Percentiles rank a stretch among this genome's conserved stretches.
Evolutionary conservation across 2,113 vertebrate species (phyloP).

Genomic region (Oxyruncus cristatus): DNA sequence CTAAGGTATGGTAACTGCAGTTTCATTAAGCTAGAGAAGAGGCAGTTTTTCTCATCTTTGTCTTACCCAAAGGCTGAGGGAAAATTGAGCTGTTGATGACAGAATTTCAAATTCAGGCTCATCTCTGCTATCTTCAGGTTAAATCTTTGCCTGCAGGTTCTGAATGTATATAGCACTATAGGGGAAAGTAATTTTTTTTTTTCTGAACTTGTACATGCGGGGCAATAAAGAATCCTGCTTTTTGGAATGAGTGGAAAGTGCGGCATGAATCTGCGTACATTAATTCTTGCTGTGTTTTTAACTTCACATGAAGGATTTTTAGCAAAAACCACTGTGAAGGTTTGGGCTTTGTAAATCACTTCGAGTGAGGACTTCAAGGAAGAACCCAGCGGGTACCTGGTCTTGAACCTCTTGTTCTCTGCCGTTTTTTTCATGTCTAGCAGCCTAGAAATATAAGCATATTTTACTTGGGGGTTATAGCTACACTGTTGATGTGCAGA

Average conservation of each 20-base stretch:
- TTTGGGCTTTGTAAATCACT: not conserved
- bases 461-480: not conserved
- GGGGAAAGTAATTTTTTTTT: not conserved
- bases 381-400: not conserved
- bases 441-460: not conserved
- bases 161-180: not conserved
- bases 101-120: not conserved
- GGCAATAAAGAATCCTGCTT: not conserved
- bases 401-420: not conserved
- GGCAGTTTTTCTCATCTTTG: not conserved
- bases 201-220: not conserved
- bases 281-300: not conserved
- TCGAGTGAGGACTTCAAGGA: not conserved
- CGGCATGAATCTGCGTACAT: not conserved
- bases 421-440: not conserved
- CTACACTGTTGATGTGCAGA: not conserved
- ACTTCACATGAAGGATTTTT: not conserved
- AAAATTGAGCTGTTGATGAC: not conserved
- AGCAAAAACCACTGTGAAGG: not conserved
- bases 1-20: not conserved
- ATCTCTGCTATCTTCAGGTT: not conserved
- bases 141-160: not conserved
- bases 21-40: not conserved
- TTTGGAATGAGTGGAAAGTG: not conserved
- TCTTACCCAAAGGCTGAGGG: not conserved